Conservation (phyloP, 2,113 vertebrate species). For the Kobus ellipsiprymnus region DNA sequence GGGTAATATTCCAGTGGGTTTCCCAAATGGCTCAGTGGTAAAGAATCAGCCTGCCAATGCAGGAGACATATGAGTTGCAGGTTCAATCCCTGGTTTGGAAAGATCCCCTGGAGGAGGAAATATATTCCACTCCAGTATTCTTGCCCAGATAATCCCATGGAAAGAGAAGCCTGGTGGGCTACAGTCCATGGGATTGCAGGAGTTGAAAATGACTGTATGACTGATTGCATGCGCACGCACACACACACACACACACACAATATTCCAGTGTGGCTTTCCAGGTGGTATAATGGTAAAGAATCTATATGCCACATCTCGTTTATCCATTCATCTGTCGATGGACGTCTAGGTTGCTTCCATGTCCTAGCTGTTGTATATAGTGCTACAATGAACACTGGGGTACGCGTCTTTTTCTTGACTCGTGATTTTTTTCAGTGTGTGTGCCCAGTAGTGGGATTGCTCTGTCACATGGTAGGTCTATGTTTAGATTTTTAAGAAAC, state of each 20-base stretch:
- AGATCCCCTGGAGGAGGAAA: not conserved
- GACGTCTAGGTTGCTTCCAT: not conserved
- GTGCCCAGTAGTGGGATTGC: not conserved
- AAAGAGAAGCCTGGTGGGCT: not conserved
- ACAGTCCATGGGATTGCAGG: not conserved
- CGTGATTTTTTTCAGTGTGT: not conserved
- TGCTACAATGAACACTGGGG: not conserved
- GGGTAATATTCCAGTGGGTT: not conserved
- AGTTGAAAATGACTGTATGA: not conserved
- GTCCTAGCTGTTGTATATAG: not conserved
- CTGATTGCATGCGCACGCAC: fast-evolving
- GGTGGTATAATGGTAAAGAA: not conserved
- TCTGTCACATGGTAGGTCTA: not conserved
- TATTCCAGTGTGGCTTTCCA: not conserved
- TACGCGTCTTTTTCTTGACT: not conserved
- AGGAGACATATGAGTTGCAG: not conserved
- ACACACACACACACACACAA: not conserved
- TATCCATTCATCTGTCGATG: not conserved
- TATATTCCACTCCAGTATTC: not conserved
- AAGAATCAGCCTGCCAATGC: not conserved
- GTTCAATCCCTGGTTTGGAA: not conserved
- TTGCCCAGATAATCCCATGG: not conserved
- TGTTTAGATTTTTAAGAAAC: not conserved
- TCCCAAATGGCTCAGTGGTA: not conserved
- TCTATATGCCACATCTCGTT: not conserved